These are phyloP conservation scores for Capromys pilorides DNA, from an alignment of 2,797 vertebrate species.

Conservation along the genomic window DNA sequence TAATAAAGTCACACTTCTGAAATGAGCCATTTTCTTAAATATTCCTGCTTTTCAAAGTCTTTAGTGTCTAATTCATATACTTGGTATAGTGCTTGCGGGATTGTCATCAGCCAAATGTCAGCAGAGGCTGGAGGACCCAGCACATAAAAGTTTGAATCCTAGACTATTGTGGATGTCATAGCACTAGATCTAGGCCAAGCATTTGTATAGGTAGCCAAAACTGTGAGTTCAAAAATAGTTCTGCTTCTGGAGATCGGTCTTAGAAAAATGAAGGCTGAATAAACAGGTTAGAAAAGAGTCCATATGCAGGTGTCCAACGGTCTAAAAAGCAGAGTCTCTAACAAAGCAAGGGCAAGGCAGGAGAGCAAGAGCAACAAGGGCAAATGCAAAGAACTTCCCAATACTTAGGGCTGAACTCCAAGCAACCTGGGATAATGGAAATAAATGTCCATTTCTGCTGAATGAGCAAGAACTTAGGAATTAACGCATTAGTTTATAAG, in stretches of 20 bases:
- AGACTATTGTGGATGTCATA: background rate
- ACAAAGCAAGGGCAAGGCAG: background rate
- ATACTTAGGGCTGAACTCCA: background rate
- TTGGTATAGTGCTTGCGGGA: background rate
- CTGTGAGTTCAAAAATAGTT: background rate
- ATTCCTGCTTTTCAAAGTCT: conserved; percentile 28
- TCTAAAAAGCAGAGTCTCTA: conserved; percentile 26
- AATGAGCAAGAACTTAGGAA: background rate
- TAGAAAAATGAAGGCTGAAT: background rate
- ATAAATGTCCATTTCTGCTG: background rate
- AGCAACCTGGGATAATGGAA: background rate
- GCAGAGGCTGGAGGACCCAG: background rate
- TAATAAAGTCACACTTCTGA: background rate
- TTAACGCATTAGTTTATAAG: background rate
- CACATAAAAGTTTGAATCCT: background rate
- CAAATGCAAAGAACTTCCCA: background rate
- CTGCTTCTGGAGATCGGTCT: background rate
- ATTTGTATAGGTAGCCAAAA: background rate
- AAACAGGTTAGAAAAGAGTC: conserved; percentile 26
- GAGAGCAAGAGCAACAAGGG: background rate
- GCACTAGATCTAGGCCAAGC: background rate
- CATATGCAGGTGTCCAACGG: background rate
- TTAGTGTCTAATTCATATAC: background rate
- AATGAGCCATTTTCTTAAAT: conserved; percentile 31
- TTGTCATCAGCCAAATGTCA: background rate